These are phyloP conservation scores for Lordiphosa collinella DNA, from an alignment of 1,140 invertebrate species.

Conservation along the genomic window DNA sequence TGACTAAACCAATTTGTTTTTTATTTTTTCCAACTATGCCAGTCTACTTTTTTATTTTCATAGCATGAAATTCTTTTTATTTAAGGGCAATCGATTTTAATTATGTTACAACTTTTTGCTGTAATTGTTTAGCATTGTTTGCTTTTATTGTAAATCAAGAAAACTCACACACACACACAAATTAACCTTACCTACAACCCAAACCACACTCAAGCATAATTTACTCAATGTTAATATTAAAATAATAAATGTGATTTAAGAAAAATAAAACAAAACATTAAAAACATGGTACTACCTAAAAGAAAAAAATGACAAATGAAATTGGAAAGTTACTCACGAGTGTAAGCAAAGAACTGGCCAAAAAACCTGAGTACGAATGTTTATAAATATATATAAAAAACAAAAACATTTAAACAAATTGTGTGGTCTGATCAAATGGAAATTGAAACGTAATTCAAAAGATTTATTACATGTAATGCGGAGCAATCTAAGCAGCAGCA, in stretches of 20 bases:
- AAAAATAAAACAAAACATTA: conserved; percentile 34
- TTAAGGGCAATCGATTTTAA: conserved; percentile 63
- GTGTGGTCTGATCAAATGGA: conserved; percentile 48
- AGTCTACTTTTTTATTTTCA: conserved; percentile 25
- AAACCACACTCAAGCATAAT: conserved; percentile 64
- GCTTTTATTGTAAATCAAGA: conserved; percentile 45
- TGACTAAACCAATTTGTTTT: conserved; percentile 37
- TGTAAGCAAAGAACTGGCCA: conserved; percentile 27
- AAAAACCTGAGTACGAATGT: conserved; percentile 27
- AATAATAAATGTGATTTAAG: conserved; percentile 76
- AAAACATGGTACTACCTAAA: conserved; percentile 47
- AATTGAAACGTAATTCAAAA: conserved; percentile 47
- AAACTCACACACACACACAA: conserved; percentile 20
- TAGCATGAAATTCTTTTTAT: conserved; percentile 67
- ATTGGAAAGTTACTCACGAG: conserved; percentile 20
- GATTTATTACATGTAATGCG: conserved; percentile 54
- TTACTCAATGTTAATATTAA: conserved; percentile 75
- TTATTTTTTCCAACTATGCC: conserved; percentile 26
- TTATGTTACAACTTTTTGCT: conserved; percentile 58
- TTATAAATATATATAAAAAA: conserved; percentile 21
- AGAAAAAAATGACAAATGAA: conserved; percentile 15
- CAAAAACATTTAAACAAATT: conserved; percentile 3
- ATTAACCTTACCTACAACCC: conserved; percentile 38
- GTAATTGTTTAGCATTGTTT: conserved; percentile 58
- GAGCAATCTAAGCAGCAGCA: conserved; percentile 55